phyloP scores from a whole-genome alignment of 2,888 invertebrate genomes.

The Harpalus rubripes region DNA sequence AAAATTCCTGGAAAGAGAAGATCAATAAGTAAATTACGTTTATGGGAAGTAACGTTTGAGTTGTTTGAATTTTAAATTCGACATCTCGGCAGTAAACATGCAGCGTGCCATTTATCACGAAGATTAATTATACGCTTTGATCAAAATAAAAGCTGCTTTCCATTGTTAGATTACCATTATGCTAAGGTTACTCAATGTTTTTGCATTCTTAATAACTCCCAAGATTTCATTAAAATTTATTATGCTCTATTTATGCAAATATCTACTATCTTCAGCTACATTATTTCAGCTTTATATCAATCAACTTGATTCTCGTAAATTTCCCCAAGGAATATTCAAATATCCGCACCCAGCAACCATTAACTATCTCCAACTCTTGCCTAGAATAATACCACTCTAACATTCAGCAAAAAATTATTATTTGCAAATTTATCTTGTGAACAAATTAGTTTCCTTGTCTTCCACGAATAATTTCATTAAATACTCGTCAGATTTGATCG shows the following conservation, averaged over 20 bases:
- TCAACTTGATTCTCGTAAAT: background rate
- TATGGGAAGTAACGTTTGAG: constrained; percentile 37
- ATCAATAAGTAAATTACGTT: constrained; percentile 48
- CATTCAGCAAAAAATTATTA: no score
- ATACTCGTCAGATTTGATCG: no score
- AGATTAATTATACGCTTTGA: constrained; percentile 51
- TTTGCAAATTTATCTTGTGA: no score
- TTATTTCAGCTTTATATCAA: constrained; percentile 7
- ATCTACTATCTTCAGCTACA: background rate
- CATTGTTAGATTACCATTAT: constrained; percentile 43
- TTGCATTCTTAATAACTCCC: constrained; percentile 36
- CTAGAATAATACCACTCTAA: background rate
- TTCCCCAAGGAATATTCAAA: constrained; percentile 1
- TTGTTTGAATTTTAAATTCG: constrained; percentile 53
- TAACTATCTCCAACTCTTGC: background rate
- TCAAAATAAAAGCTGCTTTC: constrained; percentile 51
- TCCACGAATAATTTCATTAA: no score
- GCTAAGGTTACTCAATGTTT: constrained; percentile 32
- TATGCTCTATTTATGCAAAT: constrained; percentile 6
- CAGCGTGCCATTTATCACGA: constrained; percentile 44
- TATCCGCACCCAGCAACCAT: background rate
- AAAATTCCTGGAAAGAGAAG: constrained; percentile 11
- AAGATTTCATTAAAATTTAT: constrained; percentile 7
- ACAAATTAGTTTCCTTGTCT: no score
- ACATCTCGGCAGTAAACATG: constrained; percentile 30